Base-by-base conservation (phyloP, 2,113 vertebrate genomes). In the Cyrtonyx montezumae region DNA sequence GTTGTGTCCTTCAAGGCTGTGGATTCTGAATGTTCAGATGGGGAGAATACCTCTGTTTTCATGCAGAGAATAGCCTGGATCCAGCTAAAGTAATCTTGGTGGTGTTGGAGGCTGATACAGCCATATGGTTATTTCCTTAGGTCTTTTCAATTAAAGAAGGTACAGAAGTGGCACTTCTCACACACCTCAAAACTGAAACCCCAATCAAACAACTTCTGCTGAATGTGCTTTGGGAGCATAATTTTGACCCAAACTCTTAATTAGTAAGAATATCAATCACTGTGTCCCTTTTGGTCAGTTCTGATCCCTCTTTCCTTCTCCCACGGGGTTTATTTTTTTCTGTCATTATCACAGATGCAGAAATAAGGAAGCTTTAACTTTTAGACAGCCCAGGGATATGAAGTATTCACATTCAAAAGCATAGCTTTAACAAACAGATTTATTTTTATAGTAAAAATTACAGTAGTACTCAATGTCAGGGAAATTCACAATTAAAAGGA, bases 401-500 rank as follows among this genome's bases (percentile, higher is more conserved):
- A 12, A 65, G n/a, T 36, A 28, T 13, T 89, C 84, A 63, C 0
- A 0, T 81, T 87, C 34, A 45, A 28, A 56, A 78, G 9, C 17
- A 13, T 40, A 17, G 23, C 63, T 95, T 76, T 61, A 86, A 69
- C 42, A 87, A 46, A 49, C 30, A 2, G 32, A 84, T 56, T 55
- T 32, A 23, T 78, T 89, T 91, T 77, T 73, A 45, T 56, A 84
- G 43, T 13, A 91, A 21, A 68, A 93, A 84, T 71, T 45, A 42
- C 18, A 79, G 49, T 30, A 58, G 36, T 74, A 12, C n/a, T 85
- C 1, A 2, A 14, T 61, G 32, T 55, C 40, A 61, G 45, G 66
- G 80, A 76, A 88, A 87, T 8, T 9, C 28, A 15, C 37, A 87
- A 56, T 55, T 71, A 36, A 88, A 88, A 75, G 42, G 4, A 80